Conservation (phyloP, 2,113 vertebrate genomes). For the Osmerus eperlanus region DNA sequence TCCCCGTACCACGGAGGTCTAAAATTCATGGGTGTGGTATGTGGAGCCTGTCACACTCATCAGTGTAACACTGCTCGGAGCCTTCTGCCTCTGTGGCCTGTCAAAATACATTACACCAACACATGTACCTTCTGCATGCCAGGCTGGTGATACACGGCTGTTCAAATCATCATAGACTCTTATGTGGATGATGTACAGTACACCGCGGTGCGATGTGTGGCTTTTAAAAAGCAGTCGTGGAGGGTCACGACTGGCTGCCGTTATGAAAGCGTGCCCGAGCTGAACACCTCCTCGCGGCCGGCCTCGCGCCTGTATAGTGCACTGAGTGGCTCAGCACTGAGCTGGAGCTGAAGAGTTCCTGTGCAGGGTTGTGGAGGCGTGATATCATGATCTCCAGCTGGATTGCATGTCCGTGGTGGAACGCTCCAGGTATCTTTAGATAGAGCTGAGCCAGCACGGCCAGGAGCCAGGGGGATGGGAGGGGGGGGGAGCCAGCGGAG, state of each 20-base stretch:
- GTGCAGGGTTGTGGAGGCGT: not conserved
- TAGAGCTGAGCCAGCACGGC: constrained; percentile 18
- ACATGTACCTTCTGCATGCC: not conserved
- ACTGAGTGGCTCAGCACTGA: constrained; percentile 26
- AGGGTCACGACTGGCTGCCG: not conserved
- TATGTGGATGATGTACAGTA: constrained; percentile 4
- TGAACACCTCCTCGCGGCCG: constrained; percentile 28
- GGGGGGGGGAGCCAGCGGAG: not conserved
- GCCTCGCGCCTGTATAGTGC: constrained; percentile 22
- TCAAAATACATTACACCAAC: constrained; percentile 3
- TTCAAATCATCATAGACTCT: constrained; percentile 26
- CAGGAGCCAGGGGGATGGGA: not conserved
- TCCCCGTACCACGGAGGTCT: not conserved
- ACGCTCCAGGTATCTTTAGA: constrained; percentile 27
- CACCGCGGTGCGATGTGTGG: not conserved
- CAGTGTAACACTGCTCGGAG: constrained; percentile 7
- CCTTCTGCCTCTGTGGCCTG: constrained; percentile 22
- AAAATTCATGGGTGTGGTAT: constrained; percentile 4
- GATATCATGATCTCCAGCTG: constrained; percentile 5
- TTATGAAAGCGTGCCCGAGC: constrained; percentile 5
- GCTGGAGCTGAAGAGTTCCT: not conserved
- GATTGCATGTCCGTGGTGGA: constrained; percentile 39
- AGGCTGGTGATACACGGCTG: constrained; percentile 14
- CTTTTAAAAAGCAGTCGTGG: constrained; percentile 11
- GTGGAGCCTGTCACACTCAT: constrained; percentile 25